Evolutionary conservation across 2,888 invertebrate genomes (phyloP).

Genomic region (Lasioglossum malachurum): DNA sequence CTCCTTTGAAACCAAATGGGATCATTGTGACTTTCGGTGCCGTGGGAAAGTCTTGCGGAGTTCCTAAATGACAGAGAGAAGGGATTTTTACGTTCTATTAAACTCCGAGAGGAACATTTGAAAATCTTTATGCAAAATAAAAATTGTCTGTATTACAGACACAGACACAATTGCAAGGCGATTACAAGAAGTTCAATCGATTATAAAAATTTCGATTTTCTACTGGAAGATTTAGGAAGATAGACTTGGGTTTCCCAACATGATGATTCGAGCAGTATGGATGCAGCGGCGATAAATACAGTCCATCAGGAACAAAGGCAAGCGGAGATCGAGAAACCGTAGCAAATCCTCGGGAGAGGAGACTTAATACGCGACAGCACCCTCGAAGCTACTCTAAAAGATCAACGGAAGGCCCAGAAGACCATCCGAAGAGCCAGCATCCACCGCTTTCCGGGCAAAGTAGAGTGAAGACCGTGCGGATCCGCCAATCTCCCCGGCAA

Average conservation of each 20-base stretch:
- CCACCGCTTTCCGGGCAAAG: background rate
- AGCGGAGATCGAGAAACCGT: background rate
- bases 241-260: background rate
- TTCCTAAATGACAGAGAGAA: background rate
- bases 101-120: background rate
- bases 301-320: background rate
- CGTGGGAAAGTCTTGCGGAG: background rate
- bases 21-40: background rate
- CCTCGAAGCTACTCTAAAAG: background rate
- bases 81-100: background rate
- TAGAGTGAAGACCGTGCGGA: background rate
- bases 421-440: background rate
- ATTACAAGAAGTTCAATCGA: too few species aligned
- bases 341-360: background rate
- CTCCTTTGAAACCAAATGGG: background rate
- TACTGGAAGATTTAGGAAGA: background rate
- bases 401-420: background rate
- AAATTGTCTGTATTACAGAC: background rate
- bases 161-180: background rate
- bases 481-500: slow-evolving; percentile 17
- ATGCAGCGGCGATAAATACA: background rate
- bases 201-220: too few species aligned
- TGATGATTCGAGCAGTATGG: background rate
- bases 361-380: slow-evolving; percentile 5
- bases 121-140: background rate